Evolutionary conservation across 2,113 vertebrate species (phyloP).

Genomic region (Paramormyrops kingsleyae): DNA sequence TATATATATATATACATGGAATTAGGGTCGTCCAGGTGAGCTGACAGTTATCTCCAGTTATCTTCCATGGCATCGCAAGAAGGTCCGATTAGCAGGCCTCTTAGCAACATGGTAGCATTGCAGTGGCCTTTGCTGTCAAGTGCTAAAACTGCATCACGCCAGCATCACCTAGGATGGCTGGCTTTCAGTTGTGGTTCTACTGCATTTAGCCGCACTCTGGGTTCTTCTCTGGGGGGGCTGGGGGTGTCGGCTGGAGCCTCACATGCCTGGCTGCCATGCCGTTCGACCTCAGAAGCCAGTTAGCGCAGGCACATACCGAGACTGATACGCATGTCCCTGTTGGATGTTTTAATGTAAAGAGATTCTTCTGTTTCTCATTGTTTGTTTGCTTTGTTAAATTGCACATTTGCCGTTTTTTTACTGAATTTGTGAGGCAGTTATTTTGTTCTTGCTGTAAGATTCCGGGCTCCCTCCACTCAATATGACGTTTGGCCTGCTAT

Average conservation of each 20-base stretch:
- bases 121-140: neutral
- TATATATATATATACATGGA: neutral
- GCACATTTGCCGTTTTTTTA: neutral
- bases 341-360: constrained; percentile 3
- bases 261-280: neutral
- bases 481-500: neutral
- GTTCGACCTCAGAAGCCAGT: neutral
- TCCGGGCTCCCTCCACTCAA: neutral
- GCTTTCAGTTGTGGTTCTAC: neutral
- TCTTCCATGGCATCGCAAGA: neutral
- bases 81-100: neutral
- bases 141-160: neutral
- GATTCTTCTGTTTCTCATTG: neutral
- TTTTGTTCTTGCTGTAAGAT: neutral
- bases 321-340: constrained; percentile 6
- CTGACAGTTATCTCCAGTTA: neutral
- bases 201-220: constrained; percentile 10
- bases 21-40: neutral
- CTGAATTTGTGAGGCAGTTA: neutral
- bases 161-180: neutral
- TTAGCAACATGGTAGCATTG: neutral
- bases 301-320: neutral
- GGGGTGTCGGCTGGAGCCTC: constrained; percentile 35
- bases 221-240: constrained; percentile 25
- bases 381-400: neutral